phyloP scores from a whole-genome alignment of 2,797 vertebrate species.

The Acipenser transmontanus region DNA sequence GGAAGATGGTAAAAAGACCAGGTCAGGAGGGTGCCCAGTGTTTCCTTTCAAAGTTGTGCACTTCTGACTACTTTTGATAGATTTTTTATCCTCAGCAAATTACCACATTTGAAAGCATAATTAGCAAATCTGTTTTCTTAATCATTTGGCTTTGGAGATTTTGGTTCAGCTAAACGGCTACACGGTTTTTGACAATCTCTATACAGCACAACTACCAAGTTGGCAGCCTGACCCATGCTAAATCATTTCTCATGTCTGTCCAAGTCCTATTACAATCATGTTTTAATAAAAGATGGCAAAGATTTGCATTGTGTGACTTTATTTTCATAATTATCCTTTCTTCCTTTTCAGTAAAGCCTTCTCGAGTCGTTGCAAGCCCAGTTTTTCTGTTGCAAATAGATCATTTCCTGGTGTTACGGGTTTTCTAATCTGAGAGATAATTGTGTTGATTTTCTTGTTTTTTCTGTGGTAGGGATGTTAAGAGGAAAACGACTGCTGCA shows the following conservation, averaged over 20 bases:
- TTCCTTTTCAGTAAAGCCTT: constrained; percentile 21
- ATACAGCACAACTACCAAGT: constrained; percentile 25
- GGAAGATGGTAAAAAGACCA: constrained; percentile 76
- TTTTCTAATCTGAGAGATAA: constrained; percentile 30
- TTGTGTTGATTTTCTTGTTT: constrained; percentile 31
- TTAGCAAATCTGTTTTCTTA: constrained; percentile 94
- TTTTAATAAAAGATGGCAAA: constrained; percentile 53
- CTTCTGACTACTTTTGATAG: constrained; percentile 85
- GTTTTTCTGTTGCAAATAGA: constrained; percentile 35
- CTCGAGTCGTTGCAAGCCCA: constrained; percentile 29
- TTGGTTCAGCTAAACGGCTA: constrained; percentile 50
- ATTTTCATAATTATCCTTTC: constrained; percentile 35
- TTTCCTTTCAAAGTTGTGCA: constrained; percentile 80
- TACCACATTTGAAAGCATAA: constrained; percentile 87
- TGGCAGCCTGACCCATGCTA: constrained; percentile 40
- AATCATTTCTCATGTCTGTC: constrained; percentile 46
- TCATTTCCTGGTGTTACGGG: constrained; percentile 34
- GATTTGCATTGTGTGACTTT: constrained; percentile 37
- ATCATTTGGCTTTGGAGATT: constrained; percentile 72
- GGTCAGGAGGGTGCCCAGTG: constrained; percentile 78
- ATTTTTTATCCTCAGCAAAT: constrained; percentile 95
- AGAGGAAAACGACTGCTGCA: constrained; percentile 16
- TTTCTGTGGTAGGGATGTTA: constrained; percentile 21
- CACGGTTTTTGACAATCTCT: constrained; percentile 48
- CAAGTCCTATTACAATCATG: constrained; percentile 41